phyloP scores from a whole-genome alignment of 2,113 vertebrate species.

The Zootoca vivipara region DNA sequence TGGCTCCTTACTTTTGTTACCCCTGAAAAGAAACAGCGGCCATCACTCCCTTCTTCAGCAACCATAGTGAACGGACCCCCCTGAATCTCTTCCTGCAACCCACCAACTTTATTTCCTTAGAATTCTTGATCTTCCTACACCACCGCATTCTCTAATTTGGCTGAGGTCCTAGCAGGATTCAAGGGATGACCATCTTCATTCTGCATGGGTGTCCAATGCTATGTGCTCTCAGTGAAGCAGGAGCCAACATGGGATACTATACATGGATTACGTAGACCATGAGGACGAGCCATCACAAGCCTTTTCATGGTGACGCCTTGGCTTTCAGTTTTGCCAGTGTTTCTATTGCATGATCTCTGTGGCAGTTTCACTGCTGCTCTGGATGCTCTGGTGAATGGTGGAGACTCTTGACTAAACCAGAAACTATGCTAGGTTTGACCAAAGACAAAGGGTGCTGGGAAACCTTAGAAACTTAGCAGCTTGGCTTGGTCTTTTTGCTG shows the following conservation, averaged over 20 bases:
- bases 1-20: neutral
- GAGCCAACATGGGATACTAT: neutral
- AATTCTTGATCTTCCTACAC: neutral
- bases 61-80: neutral
- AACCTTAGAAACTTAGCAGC: neutral
- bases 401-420: neutral
- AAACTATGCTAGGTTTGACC: neutral
- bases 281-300: neutral
- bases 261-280: neutral
- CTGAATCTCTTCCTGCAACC: neutral
- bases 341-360: neutral
- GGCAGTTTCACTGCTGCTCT: neutral
- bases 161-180: neutral
- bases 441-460: neutral
- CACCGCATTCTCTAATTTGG: neutral
- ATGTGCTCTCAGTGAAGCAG: neutral
- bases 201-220: neutral
- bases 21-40: neutral
- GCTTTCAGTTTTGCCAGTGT: neutral
- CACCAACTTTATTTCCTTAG: neutral
- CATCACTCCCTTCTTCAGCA: neutral
- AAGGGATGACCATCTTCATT: neutral
- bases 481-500: neutral
- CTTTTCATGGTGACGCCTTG: neutral
- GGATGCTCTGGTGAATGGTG: neutral